These are phyloP conservation scores for Yoshiicerus persimilis DNA, from an alignment of 1,140 invertebrate genomes.

Conservation along the genomic window DNA sequence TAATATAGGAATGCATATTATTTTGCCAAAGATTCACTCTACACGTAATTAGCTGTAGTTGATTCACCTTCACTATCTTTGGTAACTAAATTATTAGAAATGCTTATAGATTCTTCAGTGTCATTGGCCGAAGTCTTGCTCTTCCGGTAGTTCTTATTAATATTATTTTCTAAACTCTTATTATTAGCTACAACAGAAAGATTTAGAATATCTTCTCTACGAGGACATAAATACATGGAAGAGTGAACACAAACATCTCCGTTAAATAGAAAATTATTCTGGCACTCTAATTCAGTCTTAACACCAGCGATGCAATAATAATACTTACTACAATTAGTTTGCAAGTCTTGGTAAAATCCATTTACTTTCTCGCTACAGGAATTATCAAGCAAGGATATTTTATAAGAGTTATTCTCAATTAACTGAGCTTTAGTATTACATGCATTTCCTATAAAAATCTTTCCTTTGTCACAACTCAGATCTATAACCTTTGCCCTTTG, in stretches of 20 bases:
- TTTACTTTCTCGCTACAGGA: conserved; percentile 57
- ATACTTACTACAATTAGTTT: conserved; percentile 60
- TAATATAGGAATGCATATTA: not conserved
- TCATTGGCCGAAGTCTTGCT: not conserved
- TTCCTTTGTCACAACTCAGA: conserved; percentile 47
- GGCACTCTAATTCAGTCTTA: conserved; percentile 52
- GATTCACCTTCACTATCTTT: not conserved
- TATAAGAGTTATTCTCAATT: not conserved
- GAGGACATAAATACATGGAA: conserved; percentile 39
- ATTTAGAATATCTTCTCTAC: not conserved
- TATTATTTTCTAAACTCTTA: not conserved
- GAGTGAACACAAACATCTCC: conserved; percentile 51
- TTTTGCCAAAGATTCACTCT: not conserved
- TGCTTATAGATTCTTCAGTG: not conserved
- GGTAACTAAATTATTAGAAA: conserved; percentile 9
- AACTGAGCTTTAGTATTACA: not conserved
- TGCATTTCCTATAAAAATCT: conserved; percentile 41
- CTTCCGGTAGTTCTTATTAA: not conserved
- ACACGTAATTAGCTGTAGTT: not conserved
- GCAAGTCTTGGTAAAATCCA: conserved; percentile 60
- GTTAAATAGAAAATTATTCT: conserved; percentile 53
- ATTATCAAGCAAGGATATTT: not conserved
- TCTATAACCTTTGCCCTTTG: conserved; percentile 59
- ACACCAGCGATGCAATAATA: conserved; percentile 61
- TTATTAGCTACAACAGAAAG: not conserved